Conservation (phyloP, 2,113 vertebrate genomes). For the Varanus salvator region DNA sequence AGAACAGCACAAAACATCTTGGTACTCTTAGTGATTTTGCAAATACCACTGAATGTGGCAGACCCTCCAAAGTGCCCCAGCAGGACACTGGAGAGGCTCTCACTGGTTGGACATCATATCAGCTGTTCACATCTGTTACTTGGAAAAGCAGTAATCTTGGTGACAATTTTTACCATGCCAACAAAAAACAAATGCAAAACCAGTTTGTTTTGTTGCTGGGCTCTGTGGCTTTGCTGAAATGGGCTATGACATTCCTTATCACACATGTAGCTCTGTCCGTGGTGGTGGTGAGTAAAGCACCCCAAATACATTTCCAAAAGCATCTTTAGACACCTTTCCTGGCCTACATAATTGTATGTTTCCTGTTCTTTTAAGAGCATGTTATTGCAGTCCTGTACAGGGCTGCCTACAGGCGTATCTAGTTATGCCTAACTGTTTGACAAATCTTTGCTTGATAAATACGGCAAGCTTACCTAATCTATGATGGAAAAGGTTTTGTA, state of each 20-base stretch:
- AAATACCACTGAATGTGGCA: too few species aligned
- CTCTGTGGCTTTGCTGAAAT: not conserved
- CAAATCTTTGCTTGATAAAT: conserved; percentile 43
- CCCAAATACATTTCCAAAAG: not conserved
- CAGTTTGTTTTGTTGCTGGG: not conserved
- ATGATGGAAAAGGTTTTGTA: not conserved
- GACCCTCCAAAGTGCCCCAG: too few species aligned
- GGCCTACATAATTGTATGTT: not conserved
- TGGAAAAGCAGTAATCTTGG: too few species aligned
- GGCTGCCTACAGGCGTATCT: conserved; percentile 7
- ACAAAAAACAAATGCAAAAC: not conserved
- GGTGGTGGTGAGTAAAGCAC: not conserved
- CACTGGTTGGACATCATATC: too few species aligned
- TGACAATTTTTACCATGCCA: not conserved
- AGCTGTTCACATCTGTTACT: too few species aligned
- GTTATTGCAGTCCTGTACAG: not conserved
- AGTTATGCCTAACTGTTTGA: conserved; percentile 37
- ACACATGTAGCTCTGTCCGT: not conserved
- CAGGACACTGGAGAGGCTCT: too few species aligned
- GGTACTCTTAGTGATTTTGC: too few species aligned
- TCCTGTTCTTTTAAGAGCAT: not conserved
- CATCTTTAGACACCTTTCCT: not conserved
- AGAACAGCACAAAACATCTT: too few species aligned
- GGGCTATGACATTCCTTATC: not conserved
- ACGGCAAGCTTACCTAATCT: conserved; percentile 22